Base-by-base conservation (phyloP, 2,797 vertebrate species). In the Sebastes itinus region DNA sequence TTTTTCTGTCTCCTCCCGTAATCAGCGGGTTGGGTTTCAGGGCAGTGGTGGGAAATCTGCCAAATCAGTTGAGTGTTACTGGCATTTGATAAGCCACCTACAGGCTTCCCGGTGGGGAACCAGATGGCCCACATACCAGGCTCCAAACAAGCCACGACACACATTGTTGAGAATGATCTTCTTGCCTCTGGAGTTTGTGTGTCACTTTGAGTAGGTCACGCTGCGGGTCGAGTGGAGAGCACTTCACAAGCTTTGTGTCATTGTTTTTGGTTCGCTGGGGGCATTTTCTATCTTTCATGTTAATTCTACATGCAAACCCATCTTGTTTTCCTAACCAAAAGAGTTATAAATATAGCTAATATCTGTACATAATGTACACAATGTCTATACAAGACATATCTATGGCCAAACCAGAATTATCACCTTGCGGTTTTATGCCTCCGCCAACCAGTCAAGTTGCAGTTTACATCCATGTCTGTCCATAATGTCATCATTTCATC, bases 121-220 rank as follows among this genome's bases (percentile, higher is more conserved):
- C 84, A 85, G 84, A 80, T 82, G 80, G 82, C 65, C 49, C 67
- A 88, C 84, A 92, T 87, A 72, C 79, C 72, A 72, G 72, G 38
- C 59, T 81, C 49, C 71, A 76, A 80, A 75, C 46, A 79, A 89
- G 72, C n/a, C 60, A 33, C 5, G 18, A 71, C 61, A 71, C 28
- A 78, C 55, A 42, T 3, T 55, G n/a, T 33, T 66, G 62, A 79
- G 16, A 84, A 28, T 22, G 10, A 79, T 80, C 59, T 56, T 64
- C 82, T 61, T 52, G 66, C 82, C 66, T 85, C 32, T 60, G 52
- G 77, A 58, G 30, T 46, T 68, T 35, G n/a, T 38, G 67, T 72
- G 66, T 85, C 81, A 69, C 66, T 72, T 66, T 68, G 27, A 28
- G 65, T 62, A 83, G 83, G 59, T 85, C 64, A 85, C 25, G 23